Evolutionary conservation across 1,140 invertebrate species (phyloP).

Genomic region (Adelges cooleyi): DNA sequence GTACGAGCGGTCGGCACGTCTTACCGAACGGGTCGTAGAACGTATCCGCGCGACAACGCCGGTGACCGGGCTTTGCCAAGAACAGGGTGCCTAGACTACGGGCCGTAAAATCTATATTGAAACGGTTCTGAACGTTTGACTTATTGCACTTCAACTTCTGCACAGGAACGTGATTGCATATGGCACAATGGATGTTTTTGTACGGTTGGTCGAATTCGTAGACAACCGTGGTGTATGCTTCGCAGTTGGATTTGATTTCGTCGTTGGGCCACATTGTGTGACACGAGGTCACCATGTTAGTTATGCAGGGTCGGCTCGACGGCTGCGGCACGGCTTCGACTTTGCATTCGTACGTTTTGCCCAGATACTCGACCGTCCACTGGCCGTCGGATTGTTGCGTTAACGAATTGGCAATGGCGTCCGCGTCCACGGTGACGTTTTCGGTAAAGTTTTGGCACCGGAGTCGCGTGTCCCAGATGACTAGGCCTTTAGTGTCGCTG

Average conservation of each 20-base stretch:
- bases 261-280: constrained; percentile 36
- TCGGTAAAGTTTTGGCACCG: neutral
- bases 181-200: constrained; percentile 47
- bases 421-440: neutral
- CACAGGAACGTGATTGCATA: constrained; percentile 42
- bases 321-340: constrained; percentile 32
- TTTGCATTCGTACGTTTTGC: constrained; percentile 31
- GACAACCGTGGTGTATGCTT: constrained; percentile 40
- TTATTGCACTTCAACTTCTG: constrained; percentile 38
- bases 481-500: constrained; percentile 33
- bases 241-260: constrained; percentile 36
- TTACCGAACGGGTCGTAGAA: constrained; percentile 46
- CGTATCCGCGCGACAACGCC: constrained; percentile 12
- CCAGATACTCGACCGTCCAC: constrained; percentile 46
- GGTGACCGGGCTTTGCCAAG: neutral
- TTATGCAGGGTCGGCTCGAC: constrained; percentile 33
- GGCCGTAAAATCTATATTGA: constrained; percentile 39
- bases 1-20: constrained; percentile 37
- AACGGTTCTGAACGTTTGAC: constrained; percentile 28
- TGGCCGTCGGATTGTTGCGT: constrained; percentile 44
- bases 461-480: neutral
- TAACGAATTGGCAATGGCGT: constrained; percentile 38
- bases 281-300: constrained; percentile 36
- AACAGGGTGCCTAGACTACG: neutral
- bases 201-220: constrained; percentile 39